Conservation (phyloP, 1,140 invertebrate species). For the Calliopsis andreniformis region DNA sequence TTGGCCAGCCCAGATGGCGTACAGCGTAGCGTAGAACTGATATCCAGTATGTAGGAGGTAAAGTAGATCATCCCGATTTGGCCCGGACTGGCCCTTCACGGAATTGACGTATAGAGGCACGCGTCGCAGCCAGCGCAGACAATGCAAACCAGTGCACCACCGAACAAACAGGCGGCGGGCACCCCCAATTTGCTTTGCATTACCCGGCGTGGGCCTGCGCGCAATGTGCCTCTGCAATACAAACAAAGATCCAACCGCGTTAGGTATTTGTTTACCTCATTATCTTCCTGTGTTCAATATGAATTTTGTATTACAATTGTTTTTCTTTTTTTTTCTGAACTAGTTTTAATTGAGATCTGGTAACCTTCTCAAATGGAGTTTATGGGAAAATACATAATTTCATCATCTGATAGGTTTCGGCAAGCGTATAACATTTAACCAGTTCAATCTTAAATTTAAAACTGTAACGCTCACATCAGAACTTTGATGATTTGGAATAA, state of each 20-base stretch:
- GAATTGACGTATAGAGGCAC: constrained; percentile 78
- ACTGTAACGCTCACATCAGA: not conserved
- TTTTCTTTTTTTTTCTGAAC: constrained; percentile 50
- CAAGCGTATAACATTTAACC: constrained; percentile 20
- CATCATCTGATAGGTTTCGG: constrained; percentile 2
- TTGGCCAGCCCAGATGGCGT: constrained; percentile 77
- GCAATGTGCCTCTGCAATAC: constrained; percentile 82
- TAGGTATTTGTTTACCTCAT: constrained; percentile 71
- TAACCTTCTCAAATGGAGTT: constrained; percentile 19
- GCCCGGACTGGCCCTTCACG: constrained; percentile 71
- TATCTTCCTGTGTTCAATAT: constrained; percentile 63
- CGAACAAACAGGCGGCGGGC: constrained; percentile 77
- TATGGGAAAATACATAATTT: constrained; percentile 9
- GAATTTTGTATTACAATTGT: constrained; percentile 49
- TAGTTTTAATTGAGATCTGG: constrained; percentile 34
- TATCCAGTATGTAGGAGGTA: constrained; percentile 76
- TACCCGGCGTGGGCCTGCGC: constrained; percentile 81
- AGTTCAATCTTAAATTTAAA: not conserved
- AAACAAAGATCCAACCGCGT: constrained; percentile 82
- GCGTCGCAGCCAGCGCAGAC: constrained; percentile 82
- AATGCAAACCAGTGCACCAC: constrained; percentile 81
- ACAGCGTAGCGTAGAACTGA: constrained; percentile 75
- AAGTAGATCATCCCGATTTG: constrained; percentile 68
- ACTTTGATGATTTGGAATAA: not conserved
- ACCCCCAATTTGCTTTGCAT: constrained; percentile 80